Base-by-base conservation (phyloP, 2,888 invertebrate species). In the Rhagonycha lutea region DNA sequence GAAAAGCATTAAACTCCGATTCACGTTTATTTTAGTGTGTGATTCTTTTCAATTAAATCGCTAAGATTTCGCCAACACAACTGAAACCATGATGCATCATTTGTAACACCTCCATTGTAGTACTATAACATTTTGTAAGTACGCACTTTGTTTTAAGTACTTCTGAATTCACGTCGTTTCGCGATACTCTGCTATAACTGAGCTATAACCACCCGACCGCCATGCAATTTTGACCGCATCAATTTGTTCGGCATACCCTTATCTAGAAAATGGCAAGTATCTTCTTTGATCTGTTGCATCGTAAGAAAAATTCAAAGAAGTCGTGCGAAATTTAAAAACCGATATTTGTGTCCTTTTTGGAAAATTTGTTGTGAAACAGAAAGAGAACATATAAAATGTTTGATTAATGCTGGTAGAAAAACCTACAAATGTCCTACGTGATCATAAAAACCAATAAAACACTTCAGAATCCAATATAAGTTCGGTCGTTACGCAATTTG, bases 391-490 rank as follows among this genome's bases (percentile, higher is more conserved):
- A 29, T 29, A 68, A 68, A 68, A 68, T 68, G 24, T 11, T 68
- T 68, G 68, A 28, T 68, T 68, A 68, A 68, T 69, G 60, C 69
- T 24, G 7, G 60, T 60, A 24, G 69, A 70, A 47, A 70, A 63
- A 62, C 63, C 14, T 29, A 29, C 61, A 29, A 62, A 61, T 63
- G 32, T 67, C 68, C 65, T 69, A 75, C 68, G 72, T 75, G 75
- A 75, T 72, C 75, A 75, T 72, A 77, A 75, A 77, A 77, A 74
- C 69, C 74, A 74, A 77, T 74, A 75, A 77, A 77, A 47, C 63
- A 61, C 69, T 78, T 78, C 73, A 72, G 75, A 75, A 78, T 75
- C 69, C 72, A 75, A 78, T 78, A 78, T 72, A 77, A 77, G 69
- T 77, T 77, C 69, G 70, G 72, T 71, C 70, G 73, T 78, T 78